Evolutionary conservation across 1,140 invertebrate genomes (phyloP).

Genomic region (Colletes gigas): DNA sequence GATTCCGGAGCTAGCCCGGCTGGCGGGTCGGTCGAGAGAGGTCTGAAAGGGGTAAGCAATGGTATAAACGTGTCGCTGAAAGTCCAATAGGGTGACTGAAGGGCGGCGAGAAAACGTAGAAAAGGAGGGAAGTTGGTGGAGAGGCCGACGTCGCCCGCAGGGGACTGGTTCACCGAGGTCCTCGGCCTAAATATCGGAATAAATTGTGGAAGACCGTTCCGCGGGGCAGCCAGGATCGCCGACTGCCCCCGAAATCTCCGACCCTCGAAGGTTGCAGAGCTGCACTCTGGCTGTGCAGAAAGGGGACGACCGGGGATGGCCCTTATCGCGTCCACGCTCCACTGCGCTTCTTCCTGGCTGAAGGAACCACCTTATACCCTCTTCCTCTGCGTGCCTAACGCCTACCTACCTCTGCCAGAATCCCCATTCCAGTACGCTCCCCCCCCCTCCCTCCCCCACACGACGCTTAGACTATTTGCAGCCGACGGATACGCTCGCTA

Average conservation of each 20-base stretch:
- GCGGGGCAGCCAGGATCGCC: conserved; percentile 45
- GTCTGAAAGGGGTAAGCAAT: conserved; percentile 61
- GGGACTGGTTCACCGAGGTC: conserved; percentile 69
- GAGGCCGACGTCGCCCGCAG: conserved; percentile 33
- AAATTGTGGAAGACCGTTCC: conserved; percentile 72
- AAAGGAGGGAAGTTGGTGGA: not conserved
- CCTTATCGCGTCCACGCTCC: conserved; percentile 78
- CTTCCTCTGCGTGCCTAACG: conserved; percentile 43
- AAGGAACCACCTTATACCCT: conserved; percentile 66
- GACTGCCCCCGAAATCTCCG: conserved; percentile 20
- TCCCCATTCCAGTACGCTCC: conserved; percentile 5
- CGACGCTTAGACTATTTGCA: conserved; percentile 59
- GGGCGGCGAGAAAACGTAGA: not conserved
- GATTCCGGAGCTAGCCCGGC: not conserved
- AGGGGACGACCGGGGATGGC: conserved; percentile 63
- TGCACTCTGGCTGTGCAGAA: not conserved
- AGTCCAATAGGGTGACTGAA: conserved; percentile 64
- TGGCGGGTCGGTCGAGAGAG: conserved; percentile 4
- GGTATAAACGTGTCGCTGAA: conserved; percentile 72
- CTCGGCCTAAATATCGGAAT: conserved; percentile 77
- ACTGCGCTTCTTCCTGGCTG: conserved; percentile 71
- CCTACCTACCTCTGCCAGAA: conserved; percentile 5
- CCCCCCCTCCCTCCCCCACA: conserved; percentile 18
- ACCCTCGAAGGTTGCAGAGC: not conserved
- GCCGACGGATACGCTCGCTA: conserved; percentile 49